phyloP scores from a whole-genome alignment of 2,113 vertebrate species.

The Eleginops maclovinus region DNA sequence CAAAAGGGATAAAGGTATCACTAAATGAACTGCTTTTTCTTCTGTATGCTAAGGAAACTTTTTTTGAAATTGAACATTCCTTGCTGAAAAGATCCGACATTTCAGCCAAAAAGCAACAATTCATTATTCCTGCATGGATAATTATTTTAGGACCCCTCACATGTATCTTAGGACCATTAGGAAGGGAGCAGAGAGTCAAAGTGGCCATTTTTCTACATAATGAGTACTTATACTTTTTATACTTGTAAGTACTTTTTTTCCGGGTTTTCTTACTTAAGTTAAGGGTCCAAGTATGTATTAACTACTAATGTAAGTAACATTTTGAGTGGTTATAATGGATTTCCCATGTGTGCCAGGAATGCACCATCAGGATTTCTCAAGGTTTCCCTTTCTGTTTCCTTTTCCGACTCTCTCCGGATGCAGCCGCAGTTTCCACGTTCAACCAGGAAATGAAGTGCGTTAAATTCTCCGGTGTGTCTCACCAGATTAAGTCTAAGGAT shows the following conservation, averaged over 20 bases:
- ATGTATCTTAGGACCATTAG: too few species aligned
- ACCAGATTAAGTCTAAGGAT: constrained; percentile 5
- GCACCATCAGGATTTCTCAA: constrained; percentile 31
- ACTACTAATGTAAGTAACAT: not conserved
- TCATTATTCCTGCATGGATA: too few species aligned
- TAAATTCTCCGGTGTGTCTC: constrained; percentile 27
- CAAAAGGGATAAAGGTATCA: constrained; percentile 11
- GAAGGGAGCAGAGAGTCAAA: not conserved
- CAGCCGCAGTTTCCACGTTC: constrained; percentile 34
- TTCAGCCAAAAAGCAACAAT: too few species aligned
- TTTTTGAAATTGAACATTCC: too few species aligned
- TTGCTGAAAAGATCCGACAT: too few species aligned
- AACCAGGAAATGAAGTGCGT: constrained; percentile 40
- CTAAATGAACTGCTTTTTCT: not conserved
- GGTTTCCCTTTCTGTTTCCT: constrained; percentile 40
- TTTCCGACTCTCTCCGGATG: constrained; percentile 41
- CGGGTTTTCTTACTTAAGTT: not conserved
- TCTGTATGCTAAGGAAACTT: not conserved
- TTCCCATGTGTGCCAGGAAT: not conserved
- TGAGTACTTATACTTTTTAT: constrained; percentile 1
- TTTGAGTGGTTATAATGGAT: not conserved
- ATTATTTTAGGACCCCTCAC: too few species aligned
- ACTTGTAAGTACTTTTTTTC: not conserved
- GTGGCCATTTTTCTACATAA: not conserved
- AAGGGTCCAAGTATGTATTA: not conserved